Evolutionary conservation across 2,113 vertebrate species (phyloP), one percentile per base, ranked within the genome.

Genomic region (Saccopteryx leptura): DNA sequence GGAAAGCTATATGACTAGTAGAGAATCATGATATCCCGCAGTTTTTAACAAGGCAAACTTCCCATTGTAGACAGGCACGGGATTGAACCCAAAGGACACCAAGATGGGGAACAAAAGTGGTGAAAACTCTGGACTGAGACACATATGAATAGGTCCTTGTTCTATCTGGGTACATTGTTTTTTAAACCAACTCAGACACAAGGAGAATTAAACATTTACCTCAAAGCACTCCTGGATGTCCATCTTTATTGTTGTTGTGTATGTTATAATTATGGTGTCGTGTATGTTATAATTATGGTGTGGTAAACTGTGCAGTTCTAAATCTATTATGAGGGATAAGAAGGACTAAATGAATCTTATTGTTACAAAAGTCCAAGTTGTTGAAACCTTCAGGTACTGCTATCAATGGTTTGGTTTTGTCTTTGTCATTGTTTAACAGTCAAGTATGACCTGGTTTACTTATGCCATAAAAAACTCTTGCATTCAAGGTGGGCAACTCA

Each of bases 291-390:
- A 21, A 68, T 66, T 72, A 33, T 60, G 28, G 31, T 78, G 28
- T 72, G 26, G 17, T 63, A 69, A 92, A 12, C 3, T 12, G 14
- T 19, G 50, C 3, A 68, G 2, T 83, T 90, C 48, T 81, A 71
- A 66, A 92, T 63, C 19, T 66, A 26, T n/a, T 61, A 19, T 12
- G 39, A 61, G 17, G 9, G 3, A 33, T 52, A 1, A 71, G 4
- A 1, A 26, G 17, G 14, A 66, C 48, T 28, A 74, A 33, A 21
- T 24, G 24, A 63, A n/a, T 68, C 1, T 58, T 66, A 17, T 21
- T 63, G 58, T 95, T 54, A 72, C 3, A 94, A 61, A 94, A 92
- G 82, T 4, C 28, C n/a, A 79, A 66, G 21, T n/a, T 80, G 6
- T 46, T 10, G 46, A 78, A 66, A 48, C 28, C 1, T 39, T 61